Conservation (phyloP, 2,113 vertebrate genomes). For the Dermatemys mawii region DNA sequence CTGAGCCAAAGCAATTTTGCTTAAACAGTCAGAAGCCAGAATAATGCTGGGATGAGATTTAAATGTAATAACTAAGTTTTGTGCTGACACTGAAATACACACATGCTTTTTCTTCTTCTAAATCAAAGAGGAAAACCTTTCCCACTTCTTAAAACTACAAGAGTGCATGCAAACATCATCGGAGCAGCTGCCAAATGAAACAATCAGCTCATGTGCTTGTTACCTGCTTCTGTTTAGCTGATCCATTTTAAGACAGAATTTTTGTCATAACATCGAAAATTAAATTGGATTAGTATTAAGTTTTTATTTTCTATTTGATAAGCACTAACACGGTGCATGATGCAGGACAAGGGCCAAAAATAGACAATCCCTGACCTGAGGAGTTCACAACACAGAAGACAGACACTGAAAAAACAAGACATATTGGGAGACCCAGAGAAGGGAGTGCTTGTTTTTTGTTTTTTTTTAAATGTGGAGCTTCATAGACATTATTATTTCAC, state of each 20-base stretch:
- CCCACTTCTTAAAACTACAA: conserved; percentile 1
- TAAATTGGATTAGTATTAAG: conserved; percentile 2
- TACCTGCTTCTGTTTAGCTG: conserved; percentile 7
- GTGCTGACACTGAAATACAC: conserved; percentile 47
- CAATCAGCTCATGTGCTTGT: neutral
- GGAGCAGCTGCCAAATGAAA: conserved; percentile 22
- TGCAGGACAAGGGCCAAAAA: neutral
- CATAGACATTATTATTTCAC: conserved; percentile 7
- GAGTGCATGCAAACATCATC: neutral
- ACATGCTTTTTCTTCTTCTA: conserved; percentile 12
- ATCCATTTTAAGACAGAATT: neutral
- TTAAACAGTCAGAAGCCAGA: conserved; percentile 56
- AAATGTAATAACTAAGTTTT: conserved; percentile 45
- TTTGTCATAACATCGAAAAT: conserved; percentile 3
- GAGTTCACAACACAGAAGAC: neutral
- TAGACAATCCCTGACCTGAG: neutral
- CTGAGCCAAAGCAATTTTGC: conserved; percentile 45
- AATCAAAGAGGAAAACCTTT: conserved; percentile 41
- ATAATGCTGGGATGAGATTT: conserved; percentile 56
- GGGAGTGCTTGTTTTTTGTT: neutral
- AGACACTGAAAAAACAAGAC: neutral
- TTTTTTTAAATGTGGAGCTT: neutral
- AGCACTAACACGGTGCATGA: neutral
- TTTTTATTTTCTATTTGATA: neutral
- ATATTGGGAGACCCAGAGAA: neutral